Percentiles rank a stretch among this genome's conserved stretches.
phyloP scores from a whole-genome alignment of 1,140 invertebrate species.

The Phocides pigmalion region DNA sequence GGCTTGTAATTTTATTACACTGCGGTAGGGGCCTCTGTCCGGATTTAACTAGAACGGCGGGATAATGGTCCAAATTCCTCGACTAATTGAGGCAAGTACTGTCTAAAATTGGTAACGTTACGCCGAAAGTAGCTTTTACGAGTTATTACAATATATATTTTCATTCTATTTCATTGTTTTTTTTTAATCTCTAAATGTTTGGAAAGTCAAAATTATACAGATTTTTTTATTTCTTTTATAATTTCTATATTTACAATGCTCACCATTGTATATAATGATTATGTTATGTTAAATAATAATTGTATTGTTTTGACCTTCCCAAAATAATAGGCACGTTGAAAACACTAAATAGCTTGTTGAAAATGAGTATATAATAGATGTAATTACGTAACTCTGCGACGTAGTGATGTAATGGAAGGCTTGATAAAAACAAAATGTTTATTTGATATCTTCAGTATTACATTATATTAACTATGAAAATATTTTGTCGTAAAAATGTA shows the following conservation, averaged over 20 bases:
- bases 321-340: background rate
- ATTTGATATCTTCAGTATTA: background rate
- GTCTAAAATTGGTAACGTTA: slow-evolving; percentile 13
- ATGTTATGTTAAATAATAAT: too few species aligned
- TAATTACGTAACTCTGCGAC: background rate
- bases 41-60: slow-evolving; percentile 38
- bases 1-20: slow-evolving; percentile 43
- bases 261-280: too few species aligned
- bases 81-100: slow-evolving; percentile 41
- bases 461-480: background rate
- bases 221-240: too few species aligned
- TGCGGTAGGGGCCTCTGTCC: slow-evolving; percentile 31
- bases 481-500: too few species aligned
- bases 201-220: too few species aligned
- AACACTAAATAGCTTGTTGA: slow-evolving; percentile 4
- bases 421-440: background rate
- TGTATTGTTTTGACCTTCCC: background rate
- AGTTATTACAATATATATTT: background rate
- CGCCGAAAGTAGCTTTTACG: background rate
- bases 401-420: background rate
- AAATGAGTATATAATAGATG: slow-evolving; percentile 6
- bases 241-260: too few species aligned
- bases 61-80: slow-evolving; percentile 39
- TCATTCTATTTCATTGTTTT: too few species aligned
- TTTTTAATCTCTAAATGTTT: too few species aligned